phyloP scores from a whole-genome alignment of 2,113 vertebrate genomes.

The Clinocottus analis region DNA sequence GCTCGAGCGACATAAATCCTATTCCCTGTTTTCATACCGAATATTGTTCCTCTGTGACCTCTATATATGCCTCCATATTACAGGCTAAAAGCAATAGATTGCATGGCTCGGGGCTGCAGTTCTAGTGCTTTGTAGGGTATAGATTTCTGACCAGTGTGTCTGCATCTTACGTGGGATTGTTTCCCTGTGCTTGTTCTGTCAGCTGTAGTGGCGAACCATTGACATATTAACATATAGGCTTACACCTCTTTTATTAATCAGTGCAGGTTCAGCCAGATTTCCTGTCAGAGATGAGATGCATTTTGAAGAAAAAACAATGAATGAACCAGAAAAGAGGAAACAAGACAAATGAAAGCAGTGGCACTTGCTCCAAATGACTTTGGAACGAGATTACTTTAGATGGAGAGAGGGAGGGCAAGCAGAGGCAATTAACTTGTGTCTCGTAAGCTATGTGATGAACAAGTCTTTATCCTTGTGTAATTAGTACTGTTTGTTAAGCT shows the following conservation, averaged over 20 bases:
- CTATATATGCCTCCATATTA: constrained; percentile 36
- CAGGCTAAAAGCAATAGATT: constrained; percentile 46
- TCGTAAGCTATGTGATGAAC: constrained; percentile 82
- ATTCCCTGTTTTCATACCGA: constrained; percentile 63
- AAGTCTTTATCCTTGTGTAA: constrained; percentile 83
- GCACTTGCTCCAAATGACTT: constrained; percentile 55
- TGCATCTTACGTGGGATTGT: constrained; percentile 29
- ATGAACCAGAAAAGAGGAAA: constrained; percentile 9
- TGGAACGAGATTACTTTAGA: constrained; percentile 61
- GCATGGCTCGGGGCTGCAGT: constrained; percentile 20
- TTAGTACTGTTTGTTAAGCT: constrained; percentile 84
- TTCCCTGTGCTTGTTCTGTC: constrained; percentile 23
- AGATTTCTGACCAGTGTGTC: constrained; percentile 34
- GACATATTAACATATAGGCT: not conserved
- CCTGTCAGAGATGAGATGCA: constrained; percentile 1
- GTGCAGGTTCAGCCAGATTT: constrained; percentile 1
- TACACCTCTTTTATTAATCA: constrained; percentile 9
- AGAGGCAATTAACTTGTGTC: constrained; percentile 83
- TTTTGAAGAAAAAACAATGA: constrained; percentile 1
- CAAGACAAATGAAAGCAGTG: constrained; percentile 23
- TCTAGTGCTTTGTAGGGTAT: constrained; percentile 17
- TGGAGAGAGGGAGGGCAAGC: constrained; percentile 61
- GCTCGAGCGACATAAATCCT: constrained; percentile 70
- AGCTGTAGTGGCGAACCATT: constrained; percentile 22
- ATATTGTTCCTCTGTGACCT: constrained; percentile 57